These are phyloP conservation scores for Stichopus chloronotus DNA, from an alignment of 35 echinoderm and acorn worm genomes.

Conservation along the genomic window DNA sequence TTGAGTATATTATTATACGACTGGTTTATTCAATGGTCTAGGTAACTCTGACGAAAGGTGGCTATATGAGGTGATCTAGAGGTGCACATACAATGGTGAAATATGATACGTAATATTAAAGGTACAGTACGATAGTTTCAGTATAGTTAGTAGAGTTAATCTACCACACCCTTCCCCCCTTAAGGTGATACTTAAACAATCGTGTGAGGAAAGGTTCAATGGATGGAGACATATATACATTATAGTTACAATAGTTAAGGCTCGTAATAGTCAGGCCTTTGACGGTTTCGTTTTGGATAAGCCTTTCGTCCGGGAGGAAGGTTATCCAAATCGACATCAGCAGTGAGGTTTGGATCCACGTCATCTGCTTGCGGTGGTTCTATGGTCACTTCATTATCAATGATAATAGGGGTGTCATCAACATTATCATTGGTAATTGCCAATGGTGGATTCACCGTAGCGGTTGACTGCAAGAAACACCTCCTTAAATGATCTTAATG, in stretches of 20 bases:
- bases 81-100: no score
- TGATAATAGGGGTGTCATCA: not conserved
- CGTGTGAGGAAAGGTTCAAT: not conserved
- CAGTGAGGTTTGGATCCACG: not conserved
- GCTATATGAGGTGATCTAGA: no score
- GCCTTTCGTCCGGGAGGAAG: not conserved
- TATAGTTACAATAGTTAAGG: not conserved
- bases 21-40: no score
- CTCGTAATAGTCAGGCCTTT: not conserved
- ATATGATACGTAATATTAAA: no score
- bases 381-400: not conserved
- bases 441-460: not conserved
- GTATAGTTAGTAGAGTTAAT: not conserved
- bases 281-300: no score
- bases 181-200: not conserved
- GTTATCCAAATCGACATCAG: not conserved
- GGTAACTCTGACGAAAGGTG: no score
- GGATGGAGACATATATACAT: not conserved
- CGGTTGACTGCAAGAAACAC: not conserved
- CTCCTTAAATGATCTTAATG: not conserved
- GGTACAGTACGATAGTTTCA: no score
- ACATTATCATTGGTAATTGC: not conserved
- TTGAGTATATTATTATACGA: no score
- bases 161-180: not conserved
- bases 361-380: no score